Percentiles rank a stretch among this genome's conserved stretches.
Conservation (phyloP, 2,888 invertebrate genomes). For the Phorcus lineatus region DNA sequence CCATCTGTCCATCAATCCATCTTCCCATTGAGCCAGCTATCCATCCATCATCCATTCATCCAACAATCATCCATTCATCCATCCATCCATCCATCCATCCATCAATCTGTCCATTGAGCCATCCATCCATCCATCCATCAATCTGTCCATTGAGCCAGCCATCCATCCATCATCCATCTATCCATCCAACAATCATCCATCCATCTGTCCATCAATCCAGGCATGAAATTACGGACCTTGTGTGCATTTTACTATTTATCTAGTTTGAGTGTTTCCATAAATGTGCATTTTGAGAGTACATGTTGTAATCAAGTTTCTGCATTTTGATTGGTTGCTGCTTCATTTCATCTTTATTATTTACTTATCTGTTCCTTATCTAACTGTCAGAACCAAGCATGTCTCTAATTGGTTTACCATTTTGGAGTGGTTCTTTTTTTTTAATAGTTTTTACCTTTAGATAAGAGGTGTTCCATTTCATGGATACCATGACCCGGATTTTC, state of each 20-base stretch:
- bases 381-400: background rate
- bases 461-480: too few relatives aligned
- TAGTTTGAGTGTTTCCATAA: background rate
- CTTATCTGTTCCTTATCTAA: background rate
- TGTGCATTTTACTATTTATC: too few relatives aligned
- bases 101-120: background rate
- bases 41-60: background rate
- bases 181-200: background rate
- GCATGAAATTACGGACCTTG: background rate
- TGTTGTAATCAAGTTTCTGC: background rate
- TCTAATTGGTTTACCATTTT: background rate
- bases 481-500: too few relatives aligned
- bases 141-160: background rate
- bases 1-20: too few relatives aligned
- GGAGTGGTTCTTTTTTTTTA: background rate
- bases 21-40: too few relatives aligned
- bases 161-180: background rate
- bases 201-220: background rate
- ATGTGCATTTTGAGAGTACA: background rate
- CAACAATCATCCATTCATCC: background rate
- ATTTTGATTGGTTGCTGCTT: conserved; percentile 22
- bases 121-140: background rate
- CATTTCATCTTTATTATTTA: background rate
- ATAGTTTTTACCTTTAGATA: too few relatives aligned
- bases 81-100: background rate